A percentile compares a stretch with the other conserved stretches of the same genome.
These are phyloP conservation scores for Drosophila truncata DNA, from an alignment of 1,140 invertebrate genomes.

Conservation along the genomic window DNA sequence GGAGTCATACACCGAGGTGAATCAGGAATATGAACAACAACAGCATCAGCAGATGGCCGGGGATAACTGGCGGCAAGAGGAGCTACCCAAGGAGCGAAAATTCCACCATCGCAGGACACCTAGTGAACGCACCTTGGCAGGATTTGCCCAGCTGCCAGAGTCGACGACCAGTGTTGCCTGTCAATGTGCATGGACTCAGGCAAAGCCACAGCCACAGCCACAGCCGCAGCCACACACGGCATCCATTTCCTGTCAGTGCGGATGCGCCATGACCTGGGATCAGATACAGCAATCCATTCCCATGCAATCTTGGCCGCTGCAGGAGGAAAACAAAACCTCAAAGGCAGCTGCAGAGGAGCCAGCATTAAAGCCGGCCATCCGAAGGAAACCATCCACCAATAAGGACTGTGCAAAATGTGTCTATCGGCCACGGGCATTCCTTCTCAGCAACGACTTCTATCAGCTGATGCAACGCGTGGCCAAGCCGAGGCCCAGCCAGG, in stretches of 20 bases:
- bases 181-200: background rate
- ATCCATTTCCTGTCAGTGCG: background rate
- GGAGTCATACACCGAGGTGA: too few relatives aligned
- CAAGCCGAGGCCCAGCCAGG: constrained; percentile 5
- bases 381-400: background rate
- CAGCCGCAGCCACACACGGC: background rate
- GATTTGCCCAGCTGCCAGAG: background rate
- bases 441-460: constrained; percentile 36
- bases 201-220: background rate
- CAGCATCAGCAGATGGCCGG: background rate
- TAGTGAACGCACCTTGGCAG: constrained; percentile 16
- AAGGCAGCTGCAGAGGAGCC: background rate
- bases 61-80: background rate
- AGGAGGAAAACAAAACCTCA: background rate
- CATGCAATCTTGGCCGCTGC: background rate
- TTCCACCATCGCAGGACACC: background rate
- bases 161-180: background rate
- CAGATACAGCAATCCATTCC: too few relatives aligned
- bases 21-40: background rate
- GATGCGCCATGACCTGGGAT: background rate
- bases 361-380: background rate
- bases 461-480: constrained; percentile 56
- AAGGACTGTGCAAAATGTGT: background rate
- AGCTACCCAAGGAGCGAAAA: background rate
- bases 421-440: background rate